Base-by-base conservation (phyloP, 2,888 invertebrate genomes). In the Tetheella fluctuosa region DNA sequence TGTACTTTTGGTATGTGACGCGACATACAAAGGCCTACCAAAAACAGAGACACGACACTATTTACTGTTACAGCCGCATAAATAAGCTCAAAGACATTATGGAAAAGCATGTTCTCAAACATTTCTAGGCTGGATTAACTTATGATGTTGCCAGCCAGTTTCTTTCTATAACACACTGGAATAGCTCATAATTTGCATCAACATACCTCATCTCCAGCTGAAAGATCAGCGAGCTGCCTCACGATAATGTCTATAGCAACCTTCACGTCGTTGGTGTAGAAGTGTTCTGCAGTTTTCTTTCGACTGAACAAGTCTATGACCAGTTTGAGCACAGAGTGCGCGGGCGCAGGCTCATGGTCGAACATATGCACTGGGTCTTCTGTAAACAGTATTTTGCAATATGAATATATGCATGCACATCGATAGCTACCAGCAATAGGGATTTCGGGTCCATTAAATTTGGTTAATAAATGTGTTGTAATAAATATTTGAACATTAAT, bases 201-300 rank as follows among this genome's bases (percentile, higher is more conserved):
- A 2, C 59, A 68, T 74, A 97, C 97, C 94, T 94, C 91, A 84
- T 98, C 98, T 28, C 97, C 98, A 6, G 98, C 95, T 53, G 97
- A 96, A 65, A 98, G 94, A 88, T 99, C 98, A 2, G 97, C 96
- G 28, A 99, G 94, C 86, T 98, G 98, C 57, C 99, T 94, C 58
- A 98, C 96, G 59, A 98, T 95, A 79, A 99, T 98, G 83, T 99
- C 99, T 65, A 99, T 96, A 62, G 99, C 94, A 53, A 99, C 99
- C 89, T 97, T 97, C 52, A 97, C 96, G 83, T 99, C 99, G 81
- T 99, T 99, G 0, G 98, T 98, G 87, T 99, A 99, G 89, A 99
- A 97, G 67, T 98, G 94, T 70, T 95, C 95, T 0, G 98, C 97
- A 0, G 98, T 98, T 68, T 95, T 94, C 69, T 95, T 94, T 71